A percentile compares a stretch with the other conserved stretches of the same genome.
These are phyloP conservation scores for Tubiluchus corallicola DNA, from an alignment of 2,888 invertebrate genomes.

Conservation along the genomic window DNA sequence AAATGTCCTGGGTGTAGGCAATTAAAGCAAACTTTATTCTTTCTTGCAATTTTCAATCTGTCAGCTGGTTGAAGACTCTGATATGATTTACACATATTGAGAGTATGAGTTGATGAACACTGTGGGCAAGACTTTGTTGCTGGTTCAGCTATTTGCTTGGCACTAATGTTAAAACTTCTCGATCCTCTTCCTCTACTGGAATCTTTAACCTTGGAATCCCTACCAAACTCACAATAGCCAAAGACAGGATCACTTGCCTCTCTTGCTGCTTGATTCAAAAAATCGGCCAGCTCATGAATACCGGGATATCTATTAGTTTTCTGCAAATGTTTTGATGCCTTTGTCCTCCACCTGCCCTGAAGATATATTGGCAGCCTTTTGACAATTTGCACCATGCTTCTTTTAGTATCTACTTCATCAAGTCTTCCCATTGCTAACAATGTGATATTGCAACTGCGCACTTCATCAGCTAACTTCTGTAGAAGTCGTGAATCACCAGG, in stretches of 20 bases:
- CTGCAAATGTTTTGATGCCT: background rate
- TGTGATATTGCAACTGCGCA: background rate
- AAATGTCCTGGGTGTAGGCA: too few relatives aligned
- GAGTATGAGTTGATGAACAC: too few relatives aligned
- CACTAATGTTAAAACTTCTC: too few relatives aligned
- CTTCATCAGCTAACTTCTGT: background rate
- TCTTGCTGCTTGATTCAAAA: background rate
- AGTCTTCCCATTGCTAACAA: background rate
- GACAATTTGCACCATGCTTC: background rate
- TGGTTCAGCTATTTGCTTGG: too few relatives aligned
- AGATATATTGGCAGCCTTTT: constrained; percentile 1
- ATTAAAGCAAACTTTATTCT: too few relatives aligned
- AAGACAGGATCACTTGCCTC: background rate
- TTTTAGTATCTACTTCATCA: background rate
- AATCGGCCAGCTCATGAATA: background rate
- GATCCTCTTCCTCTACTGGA: too few relatives aligned
- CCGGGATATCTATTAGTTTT: background rate
- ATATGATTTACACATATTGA: too few relatives aligned
- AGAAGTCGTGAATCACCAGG: background rate
- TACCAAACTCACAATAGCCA: too few relatives aligned
- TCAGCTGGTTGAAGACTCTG: background rate
- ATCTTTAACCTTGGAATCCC: too few relatives aligned
- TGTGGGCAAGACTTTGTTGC: too few relatives aligned
- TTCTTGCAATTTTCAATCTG: background rate
- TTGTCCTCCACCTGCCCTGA: constrained; percentile 1